phyloP scores from a whole-genome alignment of 2,888 invertebrate genomes.

The Drosophila anceps region DNA sequence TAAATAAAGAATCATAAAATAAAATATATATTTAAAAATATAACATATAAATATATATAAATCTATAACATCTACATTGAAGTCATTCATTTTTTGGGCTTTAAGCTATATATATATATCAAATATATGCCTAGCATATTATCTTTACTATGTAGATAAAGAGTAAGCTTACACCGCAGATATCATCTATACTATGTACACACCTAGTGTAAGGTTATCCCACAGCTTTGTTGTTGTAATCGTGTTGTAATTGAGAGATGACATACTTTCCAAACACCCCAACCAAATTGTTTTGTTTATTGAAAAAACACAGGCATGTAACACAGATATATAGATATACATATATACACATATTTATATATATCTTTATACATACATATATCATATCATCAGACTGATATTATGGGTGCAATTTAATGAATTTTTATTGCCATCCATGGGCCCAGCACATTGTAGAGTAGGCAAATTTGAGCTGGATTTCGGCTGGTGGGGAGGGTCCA shows the following conservation, averaged over 20 bases:
- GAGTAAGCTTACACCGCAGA: neutral
- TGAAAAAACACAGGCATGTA: slow-evolving; percentile 36
- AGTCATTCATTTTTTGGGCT: too few relatives aligned
- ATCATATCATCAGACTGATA: slow-evolving; percentile 25
- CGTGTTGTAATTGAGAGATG: slow-evolving; percentile 38
- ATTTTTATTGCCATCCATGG: slow-evolving; percentile 49
- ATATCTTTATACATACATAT: neutral
- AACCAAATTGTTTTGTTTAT: slow-evolving; percentile 58
- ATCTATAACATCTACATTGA: too few relatives aligned
- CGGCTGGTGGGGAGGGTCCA: neutral
- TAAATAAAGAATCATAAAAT: too few relatives aligned
- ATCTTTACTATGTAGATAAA: neutral
- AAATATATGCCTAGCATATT: too few relatives aligned
- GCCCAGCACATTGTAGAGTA: neutral
- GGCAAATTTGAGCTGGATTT: slow-evolving; percentile 9
- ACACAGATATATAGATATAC: neutral
- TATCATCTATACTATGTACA: neutral
- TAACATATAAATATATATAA: too few relatives aligned
- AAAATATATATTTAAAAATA: too few relatives aligned
- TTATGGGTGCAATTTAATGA: slow-evolving; percentile 60
- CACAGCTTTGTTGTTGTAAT: slow-evolving; percentile 21
- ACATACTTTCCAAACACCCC: slow-evolving; percentile 35
- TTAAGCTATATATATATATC: too few relatives aligned
- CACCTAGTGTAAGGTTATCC: slow-evolving; percentile 10
- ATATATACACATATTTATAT: neutral